phyloP scores from a whole-genome alignment of 2,888 invertebrate species.

The Ophion obscuratus region DNA sequence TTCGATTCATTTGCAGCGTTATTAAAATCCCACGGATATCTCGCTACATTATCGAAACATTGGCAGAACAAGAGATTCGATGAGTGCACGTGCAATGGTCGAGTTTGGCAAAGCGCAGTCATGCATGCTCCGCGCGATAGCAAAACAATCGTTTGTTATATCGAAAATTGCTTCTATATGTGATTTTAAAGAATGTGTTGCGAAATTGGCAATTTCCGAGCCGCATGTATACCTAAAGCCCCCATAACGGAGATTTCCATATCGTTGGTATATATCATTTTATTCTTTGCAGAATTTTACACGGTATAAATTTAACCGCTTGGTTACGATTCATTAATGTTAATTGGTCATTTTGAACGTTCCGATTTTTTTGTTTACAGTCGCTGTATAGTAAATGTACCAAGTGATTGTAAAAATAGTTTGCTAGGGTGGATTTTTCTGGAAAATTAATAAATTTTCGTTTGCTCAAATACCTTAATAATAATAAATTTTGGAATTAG shows the following conservation, averaged over 20 bases:
- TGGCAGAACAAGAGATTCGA: constrained; percentile 13
- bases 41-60: constrained; percentile 40
- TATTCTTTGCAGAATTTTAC: background rate
- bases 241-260: background rate
- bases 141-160: constrained; percentile 42
- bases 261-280: background rate
- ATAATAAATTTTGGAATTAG: no score
- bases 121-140: constrained; percentile 21
- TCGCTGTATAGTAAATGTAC: no score
- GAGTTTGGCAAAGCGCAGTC: background rate
- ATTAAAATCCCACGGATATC: constrained; percentile 20
- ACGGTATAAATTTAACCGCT: background rate
- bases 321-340: background rate
- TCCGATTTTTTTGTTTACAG: background rate
- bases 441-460: no score
- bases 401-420: no score
- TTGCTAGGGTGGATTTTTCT: no score
- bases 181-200: constrained; percentile 5
- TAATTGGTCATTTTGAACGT: background rate
- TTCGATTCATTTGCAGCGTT: constrained; percentile 24
- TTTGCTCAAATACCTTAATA: no score
- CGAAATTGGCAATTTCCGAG: constrained; percentile 4
- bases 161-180: constrained; percentile 3
- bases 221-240: background rate
- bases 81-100: constrained; percentile 22